phyloP scores from a whole-genome alignment of 2,888 invertebrate species.

The Elegia similella region DNA sequence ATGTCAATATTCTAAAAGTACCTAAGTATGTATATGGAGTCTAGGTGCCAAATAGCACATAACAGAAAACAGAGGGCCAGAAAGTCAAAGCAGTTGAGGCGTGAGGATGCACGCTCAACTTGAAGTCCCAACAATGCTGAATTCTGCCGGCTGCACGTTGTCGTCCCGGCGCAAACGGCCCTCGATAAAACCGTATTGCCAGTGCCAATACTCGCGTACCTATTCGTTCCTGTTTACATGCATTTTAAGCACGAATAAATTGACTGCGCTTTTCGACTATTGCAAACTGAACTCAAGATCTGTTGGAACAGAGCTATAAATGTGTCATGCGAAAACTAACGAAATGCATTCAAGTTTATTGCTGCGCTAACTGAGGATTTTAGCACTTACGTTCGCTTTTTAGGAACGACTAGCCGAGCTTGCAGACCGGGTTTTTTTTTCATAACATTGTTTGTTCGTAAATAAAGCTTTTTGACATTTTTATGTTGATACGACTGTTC shows the following conservation, averaged over 20 bases:
- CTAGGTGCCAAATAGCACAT: not conserved
- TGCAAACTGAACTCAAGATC: conserved; percentile 35
- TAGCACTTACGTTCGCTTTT: not conserved
- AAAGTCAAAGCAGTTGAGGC: conserved; percentile 20
- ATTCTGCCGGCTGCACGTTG: conserved; percentile 35
- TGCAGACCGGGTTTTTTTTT: not conserved
- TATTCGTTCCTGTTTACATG: conserved; percentile 41
- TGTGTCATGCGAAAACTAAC: conserved; percentile 15
- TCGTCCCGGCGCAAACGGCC: conserved; percentile 33
- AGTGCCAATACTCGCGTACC: conserved; percentile 37
- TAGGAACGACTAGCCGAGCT: not conserved
- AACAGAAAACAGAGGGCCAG: not conserved
- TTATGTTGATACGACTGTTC: too few species aligned
- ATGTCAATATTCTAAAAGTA: too few species aligned
- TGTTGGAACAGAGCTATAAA: conserved; percentile 19
- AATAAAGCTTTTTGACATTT: too few species aligned
- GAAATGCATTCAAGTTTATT: conserved; percentile 19
- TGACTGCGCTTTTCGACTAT: conserved; percentile 38
- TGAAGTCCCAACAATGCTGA: conserved; percentile 41
- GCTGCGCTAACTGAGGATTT: conserved; percentile 13
- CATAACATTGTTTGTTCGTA: not conserved
- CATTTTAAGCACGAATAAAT: conserved; percentile 52
- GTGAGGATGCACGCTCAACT: conserved; percentile 49
- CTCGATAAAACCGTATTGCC: conserved; percentile 52
- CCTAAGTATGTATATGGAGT: too few species aligned